These are phyloP conservation scores for Porites rus DNA, from an alignment of 92 coral and sea anemone genomes.

Conservation along the genomic window DNA sequence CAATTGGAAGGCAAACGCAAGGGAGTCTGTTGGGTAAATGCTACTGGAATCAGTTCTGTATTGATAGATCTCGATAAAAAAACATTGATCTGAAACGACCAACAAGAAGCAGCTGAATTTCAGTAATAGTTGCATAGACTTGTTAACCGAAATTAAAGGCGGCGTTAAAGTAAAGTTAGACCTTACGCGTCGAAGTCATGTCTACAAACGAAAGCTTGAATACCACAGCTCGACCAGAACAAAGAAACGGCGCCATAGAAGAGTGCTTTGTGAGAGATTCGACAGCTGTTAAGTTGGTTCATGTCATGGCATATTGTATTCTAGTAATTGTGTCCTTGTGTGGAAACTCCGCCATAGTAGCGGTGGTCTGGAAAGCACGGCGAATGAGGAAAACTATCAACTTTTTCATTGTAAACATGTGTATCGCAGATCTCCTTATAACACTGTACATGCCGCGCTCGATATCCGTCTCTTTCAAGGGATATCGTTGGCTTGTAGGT, in stretches of 20 bases:
- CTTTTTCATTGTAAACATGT: slow-evolving; percentile 84
- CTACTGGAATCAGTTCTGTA: neutral
- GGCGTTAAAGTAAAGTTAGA: neutral
- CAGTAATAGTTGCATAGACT: neutral
- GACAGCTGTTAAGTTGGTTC: slow-evolving; percentile 34
- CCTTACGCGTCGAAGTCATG: neutral
- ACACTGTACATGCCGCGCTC: slow-evolving; percentile 84
- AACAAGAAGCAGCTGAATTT: neutral
- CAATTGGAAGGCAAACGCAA: neutral
- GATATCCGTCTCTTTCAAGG: slow-evolving; percentile 53
- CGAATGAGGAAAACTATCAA: slow-evolving; percentile 75
- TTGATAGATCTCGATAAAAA: neutral
- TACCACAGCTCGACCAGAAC: neutral
- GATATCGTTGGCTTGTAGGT: slow-evolving; percentile 73
- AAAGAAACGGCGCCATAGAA: neutral
- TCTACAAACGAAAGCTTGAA: neutral
- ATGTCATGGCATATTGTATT: slow-evolving; percentile 69
- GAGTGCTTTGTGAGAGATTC: slow-evolving; percentile 71
- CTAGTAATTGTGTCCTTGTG: slow-evolving; percentile 65
- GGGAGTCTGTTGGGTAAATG: neutral
- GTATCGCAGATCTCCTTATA: slow-evolving; percentile 72
- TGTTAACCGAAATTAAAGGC: neutral
- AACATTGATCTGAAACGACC: neutral
- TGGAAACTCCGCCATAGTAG: slow-evolving; percentile 72
- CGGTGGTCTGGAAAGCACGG: slow-evolving; percentile 60